Evolutionary conservation across 1,140 invertebrate genomes (phyloP).

Genomic region (Brachystomella parvula): DNA sequence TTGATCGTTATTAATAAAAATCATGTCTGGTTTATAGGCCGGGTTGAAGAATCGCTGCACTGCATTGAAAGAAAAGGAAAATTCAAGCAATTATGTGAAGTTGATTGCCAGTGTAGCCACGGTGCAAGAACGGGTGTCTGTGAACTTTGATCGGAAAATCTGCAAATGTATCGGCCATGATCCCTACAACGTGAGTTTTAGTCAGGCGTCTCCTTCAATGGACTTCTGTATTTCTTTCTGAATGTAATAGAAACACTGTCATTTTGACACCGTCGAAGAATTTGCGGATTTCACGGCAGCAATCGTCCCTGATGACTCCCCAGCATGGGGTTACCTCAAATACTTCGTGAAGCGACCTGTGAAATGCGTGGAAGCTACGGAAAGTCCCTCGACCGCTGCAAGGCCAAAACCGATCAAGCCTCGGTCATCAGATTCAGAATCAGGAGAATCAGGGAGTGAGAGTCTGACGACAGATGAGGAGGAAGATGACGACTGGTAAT

Average conservation of each 20-base stretch:
- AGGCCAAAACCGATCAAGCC: background rate
- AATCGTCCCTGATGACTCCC: conserved; percentile 3
- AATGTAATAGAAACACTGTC: background rate
- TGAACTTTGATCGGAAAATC: background rate
- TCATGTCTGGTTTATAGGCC: background rate
- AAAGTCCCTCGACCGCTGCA: background rate
- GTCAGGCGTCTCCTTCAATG: background rate
- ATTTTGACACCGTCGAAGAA: background rate
- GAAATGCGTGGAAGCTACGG: background rate
- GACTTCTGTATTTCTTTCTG: background rate
- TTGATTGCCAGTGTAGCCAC: background rate
- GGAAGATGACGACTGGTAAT: background rate
- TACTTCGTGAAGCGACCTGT: background rate
- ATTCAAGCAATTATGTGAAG: background rate
- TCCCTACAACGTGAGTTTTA: background rate
- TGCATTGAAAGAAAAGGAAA: background rate
- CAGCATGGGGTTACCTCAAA: background rate
- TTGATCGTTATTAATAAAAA: background rate
- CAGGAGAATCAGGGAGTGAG: background rate
- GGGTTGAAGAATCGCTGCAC: background rate
- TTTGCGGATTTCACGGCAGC: background rate
- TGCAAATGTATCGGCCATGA: conserved; percentile 3
- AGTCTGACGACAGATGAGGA: background rate
- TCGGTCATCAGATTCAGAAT: background rate
- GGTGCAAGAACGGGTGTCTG: background rate